Evolutionary conservation across 2,113 vertebrate genomes (phyloP), one percentile per base, ranked within the genome.

Genomic region (Pteropus alecto): DNA sequence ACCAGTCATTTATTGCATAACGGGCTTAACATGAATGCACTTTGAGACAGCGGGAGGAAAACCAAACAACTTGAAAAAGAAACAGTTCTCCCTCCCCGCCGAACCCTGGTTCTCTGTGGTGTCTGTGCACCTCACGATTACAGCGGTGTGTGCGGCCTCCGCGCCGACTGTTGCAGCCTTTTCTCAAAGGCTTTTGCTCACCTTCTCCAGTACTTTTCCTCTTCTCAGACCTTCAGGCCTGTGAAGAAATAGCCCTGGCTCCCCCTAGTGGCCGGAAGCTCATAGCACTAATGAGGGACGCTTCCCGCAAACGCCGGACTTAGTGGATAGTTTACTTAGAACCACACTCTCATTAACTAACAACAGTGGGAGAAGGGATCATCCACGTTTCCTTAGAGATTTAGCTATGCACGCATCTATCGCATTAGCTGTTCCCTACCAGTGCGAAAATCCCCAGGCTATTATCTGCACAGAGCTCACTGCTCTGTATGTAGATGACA

Each of bases 181-280:
- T 82, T 92, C 89, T 38, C 30, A 46, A 63, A 74, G 16, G 22
- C 65, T 95, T 24, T 19, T 19, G 43, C 65, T 90, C 56, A 3
- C 18, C n/a, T 22, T n/a, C 5, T 67, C 21, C 86, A 46, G 96
- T 93, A 85, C 79, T 96, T 97, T 97, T 97, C 97, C 96, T 93
- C 87, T 92, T 11, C 74, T 35, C 68, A 51, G 15, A 12, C 19
- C 41, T 46, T 67, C 30, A 0, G 41, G 21, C 33, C 33, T 7
- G 46, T 0, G 33, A 83, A 63, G 87, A 60, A 85, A 46, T n/a
- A 26, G 43, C 41, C 73, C 38, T 71, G 61, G 77, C 93, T 51
- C 97, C 97, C 90, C 58, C 97, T 96, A 83, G 92, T 51, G 97
- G 74, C 46, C 90, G 85, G 21, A 73, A 76, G 38, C 93, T 78